Evolutionary conservation across 2,113 vertebrate genomes (phyloP), one percentile per base, ranked within the genome.

Genomic region (Gnathonemus longibarbis): DNA sequence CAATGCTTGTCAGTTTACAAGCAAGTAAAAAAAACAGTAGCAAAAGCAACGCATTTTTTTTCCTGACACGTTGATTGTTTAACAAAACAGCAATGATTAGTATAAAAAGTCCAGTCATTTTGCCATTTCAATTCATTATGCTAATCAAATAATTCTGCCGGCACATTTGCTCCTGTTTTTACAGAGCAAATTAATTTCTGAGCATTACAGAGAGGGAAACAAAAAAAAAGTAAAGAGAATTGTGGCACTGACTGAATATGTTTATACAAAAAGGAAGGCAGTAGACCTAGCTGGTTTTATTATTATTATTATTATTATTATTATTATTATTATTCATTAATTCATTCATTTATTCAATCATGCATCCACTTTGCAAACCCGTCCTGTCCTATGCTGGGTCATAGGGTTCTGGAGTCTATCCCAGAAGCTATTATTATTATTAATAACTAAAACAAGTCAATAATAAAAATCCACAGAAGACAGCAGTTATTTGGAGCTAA

Each of bases 131-230:
- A 56, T 87, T 87, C 48, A 53, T 87, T 56, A 19, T 56, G 49
- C n/a, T 87, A 87, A 87, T 87, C 27, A 87, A 27, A 87, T 87
- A 35, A 87, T 87, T 21, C 85, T 39, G 15, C 50, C 21, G 85
- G 50, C 15, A 87, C 27, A 39, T 35, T 56, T 87, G 83, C 42
- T 13, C 45, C 77, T 45, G 2, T 45, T 46, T 84, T 24, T 46
- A 84, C 45, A 84, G 42, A 48, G 45, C 45, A n/a, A 84, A 84
- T 84, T 46, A 84, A 45, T 46, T 84, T 48, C 45, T n/a, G 42
- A n/a, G 24, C 45, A 48, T 84, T 84, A 24, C 83, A 45, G 9
- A 21, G 21, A n/a, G 15, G 9, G 56, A 19, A 66, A 24, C 24
- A 31, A 70, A 77, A 85, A 85, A 85, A 49, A 46, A 50, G 24